Evolutionary conservation across 2,113 vertebrate species (phyloP).

Genomic region (Notarius quadriscutis): DNA sequence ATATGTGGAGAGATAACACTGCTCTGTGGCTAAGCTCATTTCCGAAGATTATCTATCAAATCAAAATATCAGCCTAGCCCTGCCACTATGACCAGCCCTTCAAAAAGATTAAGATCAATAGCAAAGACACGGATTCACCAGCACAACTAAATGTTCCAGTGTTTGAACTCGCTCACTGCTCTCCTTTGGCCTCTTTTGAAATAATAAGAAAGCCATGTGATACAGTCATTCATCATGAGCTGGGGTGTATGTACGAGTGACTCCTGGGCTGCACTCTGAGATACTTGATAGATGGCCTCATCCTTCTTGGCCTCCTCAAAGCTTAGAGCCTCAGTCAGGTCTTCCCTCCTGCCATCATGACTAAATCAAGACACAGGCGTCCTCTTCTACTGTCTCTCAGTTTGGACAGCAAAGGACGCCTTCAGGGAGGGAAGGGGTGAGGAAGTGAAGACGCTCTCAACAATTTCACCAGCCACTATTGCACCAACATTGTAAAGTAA

Average conservation of each 20-base stretch:
- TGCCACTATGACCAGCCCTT: background rate
- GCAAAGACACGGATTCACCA: slow-evolving; percentile 44
- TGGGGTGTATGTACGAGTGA: slow-evolving; percentile 43
- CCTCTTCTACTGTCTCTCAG: slow-evolving; percentile 40
- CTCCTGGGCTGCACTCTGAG: slow-evolving; percentile 40
- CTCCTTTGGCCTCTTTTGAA: slow-evolving; percentile 53
- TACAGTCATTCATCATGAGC: slow-evolving; percentile 52
- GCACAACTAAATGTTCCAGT: slow-evolving; percentile 31
- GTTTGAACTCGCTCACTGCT: slow-evolving; percentile 48
- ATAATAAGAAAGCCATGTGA: slow-evolving; percentile 55
- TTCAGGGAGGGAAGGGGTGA: background rate
- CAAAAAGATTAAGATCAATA: slow-evolving; percentile 39
- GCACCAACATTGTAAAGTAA: slow-evolving; percentile 33
- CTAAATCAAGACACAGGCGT: slow-evolving; percentile 55
- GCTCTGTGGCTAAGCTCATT: background rate
- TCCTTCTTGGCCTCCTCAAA: slow-evolving; percentile 45
- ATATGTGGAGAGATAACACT: background rate
- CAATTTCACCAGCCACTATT: slow-evolving; percentile 36
- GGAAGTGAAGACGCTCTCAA: slow-evolving; percentile 26
- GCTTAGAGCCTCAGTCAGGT: slow-evolving; percentile 46
- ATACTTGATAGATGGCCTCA: slow-evolving; percentile 49
- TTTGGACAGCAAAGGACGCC: slow-evolving; percentile 44
- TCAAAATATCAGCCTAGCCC: background rate
- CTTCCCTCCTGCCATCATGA: slow-evolving; percentile 42
- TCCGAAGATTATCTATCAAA: slow-evolving; percentile 2